phyloP scores from a whole-genome alignment of 2,888 invertebrate genomes.

The Melipona bicolor region DNA sequence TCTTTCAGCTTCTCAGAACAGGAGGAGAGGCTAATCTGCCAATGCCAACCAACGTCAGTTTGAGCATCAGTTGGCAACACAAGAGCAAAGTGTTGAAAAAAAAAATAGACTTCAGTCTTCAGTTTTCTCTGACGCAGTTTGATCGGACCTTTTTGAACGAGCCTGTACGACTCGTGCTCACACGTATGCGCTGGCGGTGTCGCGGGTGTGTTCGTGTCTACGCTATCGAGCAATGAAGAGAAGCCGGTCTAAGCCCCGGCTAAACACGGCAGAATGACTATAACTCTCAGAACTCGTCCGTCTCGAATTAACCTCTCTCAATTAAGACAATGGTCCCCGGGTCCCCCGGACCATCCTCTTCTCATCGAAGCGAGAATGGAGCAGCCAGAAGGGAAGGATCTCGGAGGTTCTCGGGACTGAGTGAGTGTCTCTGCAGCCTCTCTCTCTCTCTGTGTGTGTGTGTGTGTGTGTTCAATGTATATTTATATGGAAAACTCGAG shows the following conservation, averaged over 20 bases:
- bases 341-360: slow-evolving; percentile 62
- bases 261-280: slow-evolving; percentile 68
- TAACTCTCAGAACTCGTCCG: slow-evolving; percentile 70
- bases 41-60: too few relatives aligned
- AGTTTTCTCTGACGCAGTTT: neutral
- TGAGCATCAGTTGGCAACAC: too few relatives aligned
- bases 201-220: slow-evolving; percentile 17
- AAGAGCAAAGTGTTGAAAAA: too few relatives aligned
- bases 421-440: neutral
- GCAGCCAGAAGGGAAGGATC: slow-evolving; percentile 49
- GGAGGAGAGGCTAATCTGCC: too few relatives aligned
- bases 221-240: slow-evolving; percentile 63
- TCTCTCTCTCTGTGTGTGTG: too few relatives aligned
- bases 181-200: too few relatives aligned
- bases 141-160: neutral
- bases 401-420: slow-evolving; percentile 45
- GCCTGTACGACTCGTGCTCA: neutral
- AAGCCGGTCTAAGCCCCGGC: slow-evolving; percentile 62
- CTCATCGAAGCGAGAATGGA: slow-evolving; percentile 67
- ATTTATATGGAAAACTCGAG: slow-evolving; percentile 51
- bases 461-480: slow-evolving; percentile 26
- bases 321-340: slow-evolving; percentile 70
- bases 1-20: too few relatives aligned
- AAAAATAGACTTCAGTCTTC: too few relatives aligned
- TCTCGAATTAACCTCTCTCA: slow-evolving; percentile 75